Evolutionary conservation across 2,797 vertebrate genomes (phyloP).

Genomic region (Chelonia mydas): DNA sequence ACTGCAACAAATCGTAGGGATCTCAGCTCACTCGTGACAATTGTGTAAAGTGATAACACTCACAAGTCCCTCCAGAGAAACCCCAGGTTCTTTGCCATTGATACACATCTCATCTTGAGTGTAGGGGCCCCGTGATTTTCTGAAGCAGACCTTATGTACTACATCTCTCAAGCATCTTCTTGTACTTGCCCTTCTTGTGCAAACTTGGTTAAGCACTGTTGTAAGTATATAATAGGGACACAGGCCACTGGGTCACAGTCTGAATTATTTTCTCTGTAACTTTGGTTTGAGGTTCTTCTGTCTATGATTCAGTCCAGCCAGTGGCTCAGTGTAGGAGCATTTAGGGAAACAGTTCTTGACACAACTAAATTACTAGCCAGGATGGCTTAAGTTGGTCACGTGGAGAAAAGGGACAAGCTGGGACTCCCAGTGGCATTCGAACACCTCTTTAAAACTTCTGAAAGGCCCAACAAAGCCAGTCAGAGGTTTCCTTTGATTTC

Average conservation of each 20-base stretch:
- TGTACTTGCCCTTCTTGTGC: background rate
- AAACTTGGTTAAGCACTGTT: background rate
- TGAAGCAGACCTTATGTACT: fast-evolving
- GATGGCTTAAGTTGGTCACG: background rate
- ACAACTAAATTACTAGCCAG: too few relatives aligned
- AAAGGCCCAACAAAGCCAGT: too few relatives aligned
- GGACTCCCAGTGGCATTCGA: background rate
- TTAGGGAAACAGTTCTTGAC: background rate
- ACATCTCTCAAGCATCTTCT: background rate
- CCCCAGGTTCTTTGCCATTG: background rate
- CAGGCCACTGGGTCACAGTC: background rate
- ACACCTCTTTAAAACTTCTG: background rate
- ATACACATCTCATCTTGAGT: fast-evolving
- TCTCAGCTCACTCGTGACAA: background rate
- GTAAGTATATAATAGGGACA: background rate
- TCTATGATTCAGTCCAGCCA: background rate
- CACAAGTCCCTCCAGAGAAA: background rate
- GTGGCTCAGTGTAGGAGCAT: background rate
- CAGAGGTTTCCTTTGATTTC: background rate
- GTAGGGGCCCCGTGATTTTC: background rate
- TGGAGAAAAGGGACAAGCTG: background rate
- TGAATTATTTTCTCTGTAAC: background rate
- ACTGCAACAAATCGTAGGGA: background rate
- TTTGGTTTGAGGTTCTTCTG: background rate
- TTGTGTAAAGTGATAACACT: fast-evolving